These are phyloP conservation scores for Parthenolecanium corni DNA, from an alignment of 2,888 invertebrate species.

Conservation along the genomic window DNA sequence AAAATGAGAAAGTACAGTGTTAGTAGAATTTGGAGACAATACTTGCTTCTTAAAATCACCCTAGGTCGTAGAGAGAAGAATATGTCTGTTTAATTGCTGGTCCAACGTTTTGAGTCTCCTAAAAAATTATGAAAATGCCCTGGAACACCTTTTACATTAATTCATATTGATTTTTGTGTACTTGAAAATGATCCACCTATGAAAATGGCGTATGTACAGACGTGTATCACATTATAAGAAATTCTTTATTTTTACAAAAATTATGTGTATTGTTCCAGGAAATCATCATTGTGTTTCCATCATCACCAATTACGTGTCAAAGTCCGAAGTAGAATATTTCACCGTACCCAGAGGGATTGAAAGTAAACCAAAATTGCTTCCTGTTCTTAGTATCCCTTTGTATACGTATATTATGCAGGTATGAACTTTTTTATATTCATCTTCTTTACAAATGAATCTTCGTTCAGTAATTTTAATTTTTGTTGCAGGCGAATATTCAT, in stretches of 20 bases:
- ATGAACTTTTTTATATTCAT: slow-evolving; percentile 31
- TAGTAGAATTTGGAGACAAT: too few relatives aligned
- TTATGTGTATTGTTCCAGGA: slow-evolving; percentile 39
- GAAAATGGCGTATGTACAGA: too few relatives aligned
- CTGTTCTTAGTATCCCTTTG: slow-evolving; percentile 58
- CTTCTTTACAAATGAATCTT: background rate
- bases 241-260: slow-evolving; percentile 5
- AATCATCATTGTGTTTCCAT: slow-evolving; percentile 86
- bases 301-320: slow-evolving; percentile 88
- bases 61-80: too few relatives aligned
- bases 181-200: too few relatives aligned
- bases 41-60: too few relatives aligned
- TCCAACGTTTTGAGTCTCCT: too few relatives aligned
- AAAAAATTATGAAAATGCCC: too few relatives aligned
- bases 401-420: slow-evolving; percentile 69
- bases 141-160: too few relatives aligned
- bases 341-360: slow-evolving; percentile 66
- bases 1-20: too few relatives aligned
- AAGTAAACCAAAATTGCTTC: slow-evolving; percentile 61
- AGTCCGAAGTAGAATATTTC: slow-evolving; percentile 70
- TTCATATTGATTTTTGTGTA: too few relatives aligned
- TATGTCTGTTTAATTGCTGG: too few relatives aligned
- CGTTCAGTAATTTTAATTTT: background rate
- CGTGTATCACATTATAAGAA: too few relatives aligned
- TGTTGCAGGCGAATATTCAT: slow-evolving; percentile 61